Base-by-base conservation (phyloP, 2,888 invertebrate genomes). In the Nomada ruficornis region DNA sequence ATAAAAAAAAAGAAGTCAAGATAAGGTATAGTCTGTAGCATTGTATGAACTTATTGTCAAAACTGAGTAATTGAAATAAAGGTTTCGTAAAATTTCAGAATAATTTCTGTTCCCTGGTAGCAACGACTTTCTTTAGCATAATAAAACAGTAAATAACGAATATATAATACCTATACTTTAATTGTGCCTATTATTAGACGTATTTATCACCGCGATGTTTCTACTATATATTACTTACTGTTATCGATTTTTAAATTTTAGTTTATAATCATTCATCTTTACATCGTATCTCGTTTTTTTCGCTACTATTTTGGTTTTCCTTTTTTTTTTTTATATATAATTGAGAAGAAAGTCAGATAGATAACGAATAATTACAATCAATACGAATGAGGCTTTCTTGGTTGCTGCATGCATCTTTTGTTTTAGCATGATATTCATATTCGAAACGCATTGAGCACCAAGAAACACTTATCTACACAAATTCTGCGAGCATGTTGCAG, bases 131-230 rank as follows among this genome's bases (percentile, higher is more conserved):
- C 88, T 88, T 79, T 90, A 90, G 89, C 86, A 87, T 90, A 90
- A 91, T 88, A 88, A 89, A 76, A 73, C 89, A 82, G 84, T 86
- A 85, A 89, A 80, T 89, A 89, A 89, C 85, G 86, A 89, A 89
- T 83, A 88, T 86, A 89, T 72, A 86, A 88, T 90, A 89, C 87
- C 81, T 90, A 87, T 92, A 92, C 90, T 89, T 92, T 93, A 92
- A 93, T 89, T 91, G 93, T 93, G 93, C 93, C 93, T 93, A 92
- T 90, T 91, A 90, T 91, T 93, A 93, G 90, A 92, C 83, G 84
- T 91, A 89, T 90, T 92, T 92, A 90, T 90, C 88, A 87, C 15
- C 11, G 47, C 80, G 85, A 90, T 85, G 85, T 88, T 76, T 85
- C 77, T 90, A 89, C 77, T 86, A 86, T 87, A 83, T 79, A 79